Evolutionary conservation across 2,113 vertebrate species (phyloP).

Genomic region (Oriolus oriolus): DNA sequence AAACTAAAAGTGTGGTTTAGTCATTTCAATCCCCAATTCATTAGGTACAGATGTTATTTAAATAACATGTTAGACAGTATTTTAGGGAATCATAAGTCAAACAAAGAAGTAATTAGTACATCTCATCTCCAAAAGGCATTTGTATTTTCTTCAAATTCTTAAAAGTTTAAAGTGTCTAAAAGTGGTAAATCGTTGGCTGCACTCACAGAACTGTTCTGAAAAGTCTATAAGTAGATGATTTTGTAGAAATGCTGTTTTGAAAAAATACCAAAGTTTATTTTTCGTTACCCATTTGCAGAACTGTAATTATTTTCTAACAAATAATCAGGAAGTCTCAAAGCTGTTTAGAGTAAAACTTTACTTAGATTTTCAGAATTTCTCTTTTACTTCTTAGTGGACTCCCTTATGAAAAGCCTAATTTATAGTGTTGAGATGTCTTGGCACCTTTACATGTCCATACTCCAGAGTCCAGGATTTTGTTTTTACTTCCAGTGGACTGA

Average conservation of each 20-base stretch:
- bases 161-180: neutral
- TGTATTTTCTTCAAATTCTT: neutral
- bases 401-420: neutral
- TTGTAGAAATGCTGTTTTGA: neutral
- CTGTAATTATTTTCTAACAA: neutral
- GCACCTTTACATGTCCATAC: neutral
- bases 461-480: neutral
- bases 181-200: neutral
- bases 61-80: neutral
- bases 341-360: neutral
- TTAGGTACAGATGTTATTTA: slow-evolving; percentile 1
- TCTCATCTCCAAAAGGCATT: neutral
- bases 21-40: neutral
- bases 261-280: neutral
- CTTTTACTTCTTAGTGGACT: neutral
- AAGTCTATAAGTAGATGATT: neutral
- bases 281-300: neutral
- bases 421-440: neutral
- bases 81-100: neutral
- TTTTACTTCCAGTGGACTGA: neutral
- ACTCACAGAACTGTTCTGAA: neutral
- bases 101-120: neutral
- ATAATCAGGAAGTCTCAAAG: neutral
- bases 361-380: neutral
- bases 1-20: neutral